Base-by-base conservation (phyloP, 2,113 vertebrate genomes). In the Cariama cristata region DNA sequence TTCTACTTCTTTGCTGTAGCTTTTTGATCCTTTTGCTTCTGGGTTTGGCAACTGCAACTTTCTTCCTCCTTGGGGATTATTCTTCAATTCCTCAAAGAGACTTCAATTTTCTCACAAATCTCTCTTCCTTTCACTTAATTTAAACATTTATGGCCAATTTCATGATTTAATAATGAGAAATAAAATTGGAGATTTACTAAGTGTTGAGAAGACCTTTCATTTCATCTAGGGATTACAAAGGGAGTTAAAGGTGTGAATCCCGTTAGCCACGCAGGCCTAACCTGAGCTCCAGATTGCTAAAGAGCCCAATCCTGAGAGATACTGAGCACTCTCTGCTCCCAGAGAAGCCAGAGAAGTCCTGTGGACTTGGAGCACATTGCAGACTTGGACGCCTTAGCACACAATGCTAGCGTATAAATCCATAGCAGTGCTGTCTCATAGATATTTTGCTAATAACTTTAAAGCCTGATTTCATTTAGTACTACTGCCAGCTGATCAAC, bases 151-250 rank as follows among this genome's bases (percentile, higher is more conserved):
- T 96, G 85, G 94, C 97, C 96, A 88, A 95, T 96, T 97, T 96
- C 80, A 98, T 98, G 94, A 97, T 97, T 98, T 98, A 98, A 98
- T 98, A 97, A 98, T 97, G 97, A 98, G 97, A 98, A 97, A 96
- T 97, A 95, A 98, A 98, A 98, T 92, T 97, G 96, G 92, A 98
- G 84, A 79, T 93, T 97, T 98, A 97, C 97, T 97, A 97, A 98
- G 74, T 76, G 71, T 82, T 79, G 88, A 97, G 97, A 86, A 92
- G 95, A 96, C 93, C 95, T 98, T 96, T 96, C 93, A 91, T 96
- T 97, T 96, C 55, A 32, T 64, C 56, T 81, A 83, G 87, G 88
- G 95, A 98, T 98, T 98, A 96, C 91, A 94, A 73, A 79, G 73
- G 66, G 71, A 67, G 88, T 87, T 67, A 59, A 88, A 96, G 95